Evolutionary conservation across 2,113 vertebrate genomes (phyloP), one percentile per base, ranked within the genome.

Genomic region (Sporophila hypoxantha): DNA sequence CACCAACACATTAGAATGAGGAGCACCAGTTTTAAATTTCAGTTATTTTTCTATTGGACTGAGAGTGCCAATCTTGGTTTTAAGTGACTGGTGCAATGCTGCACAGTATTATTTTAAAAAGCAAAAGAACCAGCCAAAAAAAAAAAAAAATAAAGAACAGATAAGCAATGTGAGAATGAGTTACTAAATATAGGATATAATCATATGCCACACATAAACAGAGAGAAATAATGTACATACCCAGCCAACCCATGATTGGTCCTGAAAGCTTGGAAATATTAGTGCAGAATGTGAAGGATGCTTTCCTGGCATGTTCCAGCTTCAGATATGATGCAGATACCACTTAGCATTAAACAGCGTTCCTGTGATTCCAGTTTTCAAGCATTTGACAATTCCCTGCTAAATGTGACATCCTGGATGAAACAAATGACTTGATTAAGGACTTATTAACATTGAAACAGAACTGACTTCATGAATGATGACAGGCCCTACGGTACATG

Each of bases 401-500:
- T 96, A 91, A 94, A 94, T 88, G 60, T 90, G 91, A 94, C 94
- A 95, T 96, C 94, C 94, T 91, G 91, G 19, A 64, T 85, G 83
- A 92, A 94, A 95, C 94, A 96, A 96, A 93, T 71, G 82, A 89
- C 93, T 96, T 96, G 94, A 96, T 96, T 96, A 96, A 94, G 70
- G 74, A 57, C 91, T 95, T 95, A 94, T 85, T 96, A 95, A 93
- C 94, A 94, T 53, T 88, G 94, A 95, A 94, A 87, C 65, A 85
- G 85, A 74, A 29, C 29, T 94, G 94, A 91, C 88, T 93, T 95
- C 86, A 95, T 93, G 76, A 87, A 92, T 78, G 85, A 76, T 94
- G 95, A 95, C 94, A 94, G 91, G 78, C 85, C 82, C 91, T 91
- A 82, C 10, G 66, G 93, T 88, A 91, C 46, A 9, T 94, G 90